Evolutionary conservation across 2,888 invertebrate genomes (phyloP).

Genomic region (Atethmia centrago): DNA sequence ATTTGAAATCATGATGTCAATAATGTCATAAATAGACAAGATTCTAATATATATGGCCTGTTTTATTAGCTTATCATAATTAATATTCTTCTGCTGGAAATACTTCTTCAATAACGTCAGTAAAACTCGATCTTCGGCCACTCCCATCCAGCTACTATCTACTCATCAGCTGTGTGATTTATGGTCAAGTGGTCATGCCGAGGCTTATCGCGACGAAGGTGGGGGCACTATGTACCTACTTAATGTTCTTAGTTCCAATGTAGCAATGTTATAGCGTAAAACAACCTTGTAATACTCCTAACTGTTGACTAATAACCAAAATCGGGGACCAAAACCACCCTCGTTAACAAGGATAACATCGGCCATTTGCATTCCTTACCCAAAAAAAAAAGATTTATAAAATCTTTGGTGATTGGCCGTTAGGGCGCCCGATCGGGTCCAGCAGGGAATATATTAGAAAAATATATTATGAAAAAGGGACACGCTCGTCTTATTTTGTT

Average conservation of each 20-base stretch:
- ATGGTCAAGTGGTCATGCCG: background rate
- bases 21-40: background rate
- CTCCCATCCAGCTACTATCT: background rate
- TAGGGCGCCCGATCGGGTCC: conserved; percentile 52
- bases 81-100: no score
- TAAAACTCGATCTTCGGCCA: no score
- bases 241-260: background rate
- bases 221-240: background rate
- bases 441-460: conserved; percentile 55
- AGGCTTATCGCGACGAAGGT: background rate
- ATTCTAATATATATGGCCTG: no score
- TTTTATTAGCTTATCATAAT: no score
- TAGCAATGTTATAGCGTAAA: conserved; percentile 7
- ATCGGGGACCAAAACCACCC: conserved; percentile 34
- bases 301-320: conserved; percentile 53
- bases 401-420: conserved; percentile 61
- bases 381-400: conserved; percentile 60
- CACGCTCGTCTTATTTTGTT: background rate
- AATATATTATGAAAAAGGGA: conserved; percentile 43
- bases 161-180: background rate
- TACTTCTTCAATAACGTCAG: no score
- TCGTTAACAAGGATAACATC: conserved; percentile 48
- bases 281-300: conserved; percentile 11
- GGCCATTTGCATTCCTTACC: conserved; percentile 34
- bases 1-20: background rate